Evolutionary conservation across 2,113 vertebrate genomes (phyloP), one percentile per base, ranked within the genome.

Genomic region (Rhynchopsitta pachyrhyncha): DNA sequence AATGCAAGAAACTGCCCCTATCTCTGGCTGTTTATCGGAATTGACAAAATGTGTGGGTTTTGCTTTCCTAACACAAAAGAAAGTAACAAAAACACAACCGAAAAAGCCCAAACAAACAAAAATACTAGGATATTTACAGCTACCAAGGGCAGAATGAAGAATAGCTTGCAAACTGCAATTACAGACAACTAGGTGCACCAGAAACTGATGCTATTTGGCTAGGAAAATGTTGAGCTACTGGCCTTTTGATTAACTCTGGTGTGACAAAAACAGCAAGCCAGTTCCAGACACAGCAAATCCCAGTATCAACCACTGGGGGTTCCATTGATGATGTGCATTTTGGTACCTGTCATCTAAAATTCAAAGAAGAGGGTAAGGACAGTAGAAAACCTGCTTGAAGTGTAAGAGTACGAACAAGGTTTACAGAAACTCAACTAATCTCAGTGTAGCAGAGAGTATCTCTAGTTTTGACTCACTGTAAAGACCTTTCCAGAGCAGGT

Each of bases 271-370:
- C 67, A 53, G 37, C 39, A 39, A 55, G 14, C 33, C 46, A 22
- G 57, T 6, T 70, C 23, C 68, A 62, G 41, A 8, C 9, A 18
- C 8, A 17, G 4, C 20, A 73, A 52, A 70, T 4, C 24, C 81
- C 87, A 75, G 49, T 11, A 44, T 1, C 35, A 13, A 53, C 17
- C 18, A 11, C 2, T 0, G 5, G 62, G 31, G 6, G 20, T 37
- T 46, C 19, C 22, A 8, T 6, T 3, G 50, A 20, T 8, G 12
- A 0, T 10, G 55, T 4, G 59, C 2, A 2, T 13, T 75, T 49
- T 29, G 60, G 47, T 22, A 71, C n/a, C 37, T 20, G 33, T 6
- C 24, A 0, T 11, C n/a, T 53, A 16, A 10, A 62, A 42, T 9
- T 11, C 60, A 39, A 23, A 27, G 33, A 35, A n/a, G 14, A 46